Conservation (phyloP, 2,113 vertebrate genomes). For the Holacanthus passer region DNA sequence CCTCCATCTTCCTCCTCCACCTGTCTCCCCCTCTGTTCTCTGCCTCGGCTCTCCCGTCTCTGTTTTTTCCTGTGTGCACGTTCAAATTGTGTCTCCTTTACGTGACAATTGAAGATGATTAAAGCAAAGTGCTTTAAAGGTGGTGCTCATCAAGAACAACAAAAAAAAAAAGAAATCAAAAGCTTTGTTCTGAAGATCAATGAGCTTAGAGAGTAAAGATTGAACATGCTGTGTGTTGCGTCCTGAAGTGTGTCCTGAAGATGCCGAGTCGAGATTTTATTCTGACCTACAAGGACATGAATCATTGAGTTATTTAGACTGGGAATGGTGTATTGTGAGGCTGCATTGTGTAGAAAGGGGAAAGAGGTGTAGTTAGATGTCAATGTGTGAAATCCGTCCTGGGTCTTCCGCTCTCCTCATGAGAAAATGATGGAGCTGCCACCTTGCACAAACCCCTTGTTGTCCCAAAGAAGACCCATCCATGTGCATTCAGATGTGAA, state of each 20-base stretch:
- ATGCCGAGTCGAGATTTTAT: background rate
- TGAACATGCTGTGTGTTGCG: background rate
- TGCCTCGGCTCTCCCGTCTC: background rate
- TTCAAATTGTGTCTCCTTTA: constrained; percentile 7
- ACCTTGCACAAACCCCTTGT: constrained; percentile 29
- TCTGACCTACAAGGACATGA: background rate
- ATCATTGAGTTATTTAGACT: constrained; percentile 16
- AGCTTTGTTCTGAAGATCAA: constrained; percentile 17
- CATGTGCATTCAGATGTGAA: constrained; percentile 26
- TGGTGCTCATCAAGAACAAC: constrained; percentile 4
- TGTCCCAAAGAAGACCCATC: constrained; percentile 28
- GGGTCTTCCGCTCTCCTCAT: constrained; percentile 20
- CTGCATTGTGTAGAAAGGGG: constrained; percentile 3
- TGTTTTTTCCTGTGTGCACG: constrained; percentile 15
- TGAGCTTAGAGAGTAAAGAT: background rate
- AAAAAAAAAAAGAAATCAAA: too few species aligned
- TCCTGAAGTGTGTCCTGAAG: background rate
- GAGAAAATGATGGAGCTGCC: constrained; percentile 44
- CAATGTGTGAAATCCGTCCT: constrained; percentile 18
- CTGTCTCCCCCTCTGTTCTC: constrained; percentile 21
- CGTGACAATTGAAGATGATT: constrained; percentile 41
- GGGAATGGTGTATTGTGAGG: background rate
- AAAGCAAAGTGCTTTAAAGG: constrained; percentile 24
- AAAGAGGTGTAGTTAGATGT: constrained; percentile 14
- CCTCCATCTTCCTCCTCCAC: constrained; percentile 42